Conservation (phyloP, 2,113 vertebrate species). For the Aplodontia rufa region DNA sequence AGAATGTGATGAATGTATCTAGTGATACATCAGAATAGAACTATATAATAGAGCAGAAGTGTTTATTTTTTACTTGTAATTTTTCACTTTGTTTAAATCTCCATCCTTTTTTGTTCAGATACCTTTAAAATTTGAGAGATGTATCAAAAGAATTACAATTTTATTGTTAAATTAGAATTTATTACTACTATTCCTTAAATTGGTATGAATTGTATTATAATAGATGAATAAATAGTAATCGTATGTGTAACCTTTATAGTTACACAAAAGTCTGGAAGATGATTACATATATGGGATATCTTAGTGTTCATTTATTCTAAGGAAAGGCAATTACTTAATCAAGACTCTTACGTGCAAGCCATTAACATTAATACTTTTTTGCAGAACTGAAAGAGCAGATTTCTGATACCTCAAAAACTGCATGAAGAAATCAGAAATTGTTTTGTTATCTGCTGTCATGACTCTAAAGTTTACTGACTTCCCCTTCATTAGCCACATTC, state of each 20-base stretch:
- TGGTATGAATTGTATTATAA: constrained; percentile 15
- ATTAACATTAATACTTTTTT: neutral
- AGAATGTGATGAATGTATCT: neutral
- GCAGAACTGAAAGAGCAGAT: neutral
- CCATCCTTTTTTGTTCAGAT: neutral
- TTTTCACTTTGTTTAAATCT: neutral
- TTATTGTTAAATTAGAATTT: neutral
- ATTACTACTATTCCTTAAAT: neutral
- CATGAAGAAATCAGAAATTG: neutral
- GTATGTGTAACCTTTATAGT: neutral
- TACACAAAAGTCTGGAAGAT: neutral
- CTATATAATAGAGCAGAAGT: too few species aligned
- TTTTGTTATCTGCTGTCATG: neutral
- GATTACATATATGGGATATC: neutral
- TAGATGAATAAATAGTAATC: neutral
- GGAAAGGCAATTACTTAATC: neutral
- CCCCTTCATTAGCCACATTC: neutral
- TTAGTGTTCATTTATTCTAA: neutral
- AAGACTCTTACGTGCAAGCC: neutral
- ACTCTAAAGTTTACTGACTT: neutral
- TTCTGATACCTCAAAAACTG: neutral
- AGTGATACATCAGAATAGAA: neutral
- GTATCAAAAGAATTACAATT: neutral
- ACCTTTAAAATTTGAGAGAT: neutral
- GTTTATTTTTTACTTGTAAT: neutral